Percentiles rank a stretch among this genome's conserved stretches.
phyloP scores from a whole-genome alignment of 2,888 invertebrate species.

The Polietes domitor region DNA sequence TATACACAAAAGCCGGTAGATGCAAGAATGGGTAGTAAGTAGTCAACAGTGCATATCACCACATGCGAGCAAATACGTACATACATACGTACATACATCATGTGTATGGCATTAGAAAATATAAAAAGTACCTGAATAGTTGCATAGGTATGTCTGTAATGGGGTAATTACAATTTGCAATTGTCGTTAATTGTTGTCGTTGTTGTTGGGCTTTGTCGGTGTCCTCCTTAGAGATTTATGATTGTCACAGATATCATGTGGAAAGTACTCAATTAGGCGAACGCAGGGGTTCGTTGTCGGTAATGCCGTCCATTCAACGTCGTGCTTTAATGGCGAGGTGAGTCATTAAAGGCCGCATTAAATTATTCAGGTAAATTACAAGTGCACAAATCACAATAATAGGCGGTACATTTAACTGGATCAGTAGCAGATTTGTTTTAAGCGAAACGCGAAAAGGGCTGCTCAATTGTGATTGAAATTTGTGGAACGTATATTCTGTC shows the following conservation, averaged over 20 bases:
- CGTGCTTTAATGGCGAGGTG: background rate
- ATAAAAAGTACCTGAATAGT: constrained; percentile 3
- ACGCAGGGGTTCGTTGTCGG: background rate
- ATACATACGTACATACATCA: constrained; percentile 40
- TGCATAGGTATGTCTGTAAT: background rate
- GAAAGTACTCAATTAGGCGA: background rate
- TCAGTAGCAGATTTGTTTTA: too few species aligned
- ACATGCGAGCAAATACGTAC: background rate
- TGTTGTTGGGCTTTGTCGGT: background rate
- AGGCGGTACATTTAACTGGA: too few species aligned
- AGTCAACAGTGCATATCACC: background rate
- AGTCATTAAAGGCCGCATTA: background rate
- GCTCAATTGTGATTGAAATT: too few species aligned
- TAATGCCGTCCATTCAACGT: background rate
- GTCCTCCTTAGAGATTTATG: background rate
- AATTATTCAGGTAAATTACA: background rate
- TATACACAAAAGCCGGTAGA: constrained; percentile 48
- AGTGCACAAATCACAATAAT: too few species aligned
- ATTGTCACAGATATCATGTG: background rate
- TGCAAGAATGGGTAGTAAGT: background rate
- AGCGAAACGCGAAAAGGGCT: too few species aligned
- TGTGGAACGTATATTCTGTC: too few species aligned
- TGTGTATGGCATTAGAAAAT: constrained; percentile 7
- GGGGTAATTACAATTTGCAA: constrained; percentile 25
- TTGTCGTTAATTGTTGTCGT: constrained; percentile 48